phyloP scores from a whole-genome alignment of 2,888 invertebrate genomes.

The Pasiphila rectangulata region DNA sequence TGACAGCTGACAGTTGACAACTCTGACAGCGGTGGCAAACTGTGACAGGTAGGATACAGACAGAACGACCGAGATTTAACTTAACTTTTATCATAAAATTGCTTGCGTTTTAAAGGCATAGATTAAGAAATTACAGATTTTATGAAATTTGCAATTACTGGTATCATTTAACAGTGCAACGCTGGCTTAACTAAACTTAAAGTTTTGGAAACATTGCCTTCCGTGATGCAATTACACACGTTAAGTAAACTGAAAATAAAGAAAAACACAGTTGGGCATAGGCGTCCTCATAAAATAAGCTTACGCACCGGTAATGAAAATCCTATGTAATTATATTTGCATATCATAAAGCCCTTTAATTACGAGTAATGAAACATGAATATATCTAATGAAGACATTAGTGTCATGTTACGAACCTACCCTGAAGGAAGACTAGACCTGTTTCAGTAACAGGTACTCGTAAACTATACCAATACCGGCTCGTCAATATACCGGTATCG shows the following conservation, averaged over 20 bases:
- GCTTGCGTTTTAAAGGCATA: no score
- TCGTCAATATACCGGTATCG: not conserved
- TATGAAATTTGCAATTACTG: no score
- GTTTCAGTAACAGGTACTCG: not conserved
- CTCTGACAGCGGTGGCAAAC: not conserved
- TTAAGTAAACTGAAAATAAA: no score
- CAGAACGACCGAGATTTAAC: no score
- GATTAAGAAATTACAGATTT: no score
- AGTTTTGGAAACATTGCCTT: no score
- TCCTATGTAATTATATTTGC: not conserved
- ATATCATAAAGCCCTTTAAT: conserved; percentile 1
- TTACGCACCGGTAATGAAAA: no score
- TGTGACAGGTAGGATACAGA: conserved; percentile 6
- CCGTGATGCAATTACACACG: no score
- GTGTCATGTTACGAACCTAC: conserved; percentile 16
- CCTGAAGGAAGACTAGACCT: not conserved
- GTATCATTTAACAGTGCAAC: not conserved
- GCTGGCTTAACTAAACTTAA: no score
- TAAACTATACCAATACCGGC: not conserved
- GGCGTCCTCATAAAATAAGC: no score
- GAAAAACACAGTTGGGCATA: no score
- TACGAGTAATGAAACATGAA: conserved; percentile 5
- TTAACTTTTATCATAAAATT: no score
- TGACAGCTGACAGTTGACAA: conserved; percentile 14
- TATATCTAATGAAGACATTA: conserved; percentile 17